Evolutionary conservation across 2,888 invertebrate genomes (phyloP).

Genomic region (Eilema griseolum): DNA sequence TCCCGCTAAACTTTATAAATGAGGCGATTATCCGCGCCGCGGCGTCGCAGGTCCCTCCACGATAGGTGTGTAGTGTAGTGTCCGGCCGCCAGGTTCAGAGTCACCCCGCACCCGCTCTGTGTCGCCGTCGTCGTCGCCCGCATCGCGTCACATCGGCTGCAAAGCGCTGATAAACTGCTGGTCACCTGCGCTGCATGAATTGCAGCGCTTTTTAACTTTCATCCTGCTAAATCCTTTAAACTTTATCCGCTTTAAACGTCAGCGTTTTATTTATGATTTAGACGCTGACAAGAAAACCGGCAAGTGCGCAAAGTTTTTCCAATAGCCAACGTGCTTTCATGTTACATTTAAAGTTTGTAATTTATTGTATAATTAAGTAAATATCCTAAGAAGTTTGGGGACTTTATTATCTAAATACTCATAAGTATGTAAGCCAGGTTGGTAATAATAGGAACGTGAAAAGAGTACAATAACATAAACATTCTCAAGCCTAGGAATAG

Average conservation of each 20-base stretch:
- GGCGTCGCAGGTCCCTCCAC: slow-evolving; percentile 70
- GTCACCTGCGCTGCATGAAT: slow-evolving; percentile 86
- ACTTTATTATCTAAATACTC: slow-evolving; percentile 33
- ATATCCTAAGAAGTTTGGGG: slow-evolving; percentile 37
- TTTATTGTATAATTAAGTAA: slow-evolving; percentile 57
- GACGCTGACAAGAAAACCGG: slow-evolving; percentile 74
- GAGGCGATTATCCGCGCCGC: slow-evolving; percentile 85
- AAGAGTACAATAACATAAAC: slow-evolving; percentile 72
- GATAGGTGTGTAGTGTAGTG: slow-evolving; percentile 73
- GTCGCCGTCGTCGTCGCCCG: slow-evolving; percentile 32
- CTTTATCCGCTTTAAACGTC: slow-evolving; percentile 80
- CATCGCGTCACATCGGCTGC: slow-evolving; percentile 65
- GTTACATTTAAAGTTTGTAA: slow-evolving; percentile 59
- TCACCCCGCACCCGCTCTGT: slow-evolving; percentile 40
- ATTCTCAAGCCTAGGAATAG: slow-evolving; percentile 70
- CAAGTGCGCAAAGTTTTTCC: slow-evolving; percentile 68
- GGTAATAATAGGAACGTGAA: slow-evolving; percentile 66
- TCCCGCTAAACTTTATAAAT: slow-evolving; percentile 87
- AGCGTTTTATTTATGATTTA: slow-evolving; percentile 82
- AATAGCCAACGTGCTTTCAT: slow-evolving; percentile 62
- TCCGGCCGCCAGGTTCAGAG: slow-evolving; percentile 48
- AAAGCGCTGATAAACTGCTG: slow-evolving; percentile 81
- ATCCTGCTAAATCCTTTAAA: slow-evolving; percentile 81
- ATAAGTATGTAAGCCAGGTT: slow-evolving; percentile 44
- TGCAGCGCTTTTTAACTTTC: slow-evolving; percentile 86